Evolutionary conservation across 2,888 invertebrate genomes (phyloP).

Genomic region (Rotaria sp.): DNA sequence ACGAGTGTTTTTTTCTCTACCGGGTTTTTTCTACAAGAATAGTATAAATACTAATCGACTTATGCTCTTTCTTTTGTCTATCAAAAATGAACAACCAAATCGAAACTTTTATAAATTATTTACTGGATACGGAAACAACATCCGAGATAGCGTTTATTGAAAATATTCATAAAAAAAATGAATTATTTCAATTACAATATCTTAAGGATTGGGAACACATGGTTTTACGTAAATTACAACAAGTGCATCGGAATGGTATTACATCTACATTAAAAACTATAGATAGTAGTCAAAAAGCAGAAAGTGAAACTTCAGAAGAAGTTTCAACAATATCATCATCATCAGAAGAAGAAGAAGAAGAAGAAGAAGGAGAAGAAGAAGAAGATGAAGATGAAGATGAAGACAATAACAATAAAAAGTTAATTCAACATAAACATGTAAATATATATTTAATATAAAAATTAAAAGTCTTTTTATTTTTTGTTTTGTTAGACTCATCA

Average conservation of each 20-base stretch:
- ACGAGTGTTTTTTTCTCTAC: no score
- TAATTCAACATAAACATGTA: background rate
- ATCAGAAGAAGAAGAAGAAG: background rate
- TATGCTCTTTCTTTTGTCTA: constrained; percentile 42
- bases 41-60: background rate
- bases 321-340: background rate
- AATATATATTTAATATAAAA: background rate
- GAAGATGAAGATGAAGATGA: background rate
- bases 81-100: background rate
- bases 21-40: no score
- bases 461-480: no score
- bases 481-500: background rate
- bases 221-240: background rate
- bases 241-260: background rate
- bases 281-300: no score
- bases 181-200: background rate
- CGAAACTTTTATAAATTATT: background rate
- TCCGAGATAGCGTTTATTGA: background rate
- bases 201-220: background rate
- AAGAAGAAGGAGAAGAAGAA: background rate
- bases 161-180: background rate
- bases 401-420: background rate
- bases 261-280: background rate
- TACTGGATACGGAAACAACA: constrained; percentile 29
- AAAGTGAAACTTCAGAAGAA: background rate